phyloP scores from a whole-genome alignment of 1,140 invertebrate genomes.

The Pogonomyrmex californicus region DNA sequence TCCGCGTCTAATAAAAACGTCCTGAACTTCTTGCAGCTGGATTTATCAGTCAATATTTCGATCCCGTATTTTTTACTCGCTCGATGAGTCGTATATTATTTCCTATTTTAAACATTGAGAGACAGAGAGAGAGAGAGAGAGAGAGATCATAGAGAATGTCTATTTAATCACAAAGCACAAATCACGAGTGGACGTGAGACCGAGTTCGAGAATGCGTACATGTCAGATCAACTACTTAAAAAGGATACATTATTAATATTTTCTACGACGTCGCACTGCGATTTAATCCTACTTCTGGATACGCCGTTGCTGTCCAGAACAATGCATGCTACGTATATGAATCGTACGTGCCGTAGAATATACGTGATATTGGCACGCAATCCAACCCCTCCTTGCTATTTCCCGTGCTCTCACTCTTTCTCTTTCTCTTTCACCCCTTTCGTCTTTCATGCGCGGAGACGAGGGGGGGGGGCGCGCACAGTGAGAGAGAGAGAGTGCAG shows the following conservation, averaged over 20 bases:
- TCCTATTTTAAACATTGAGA: not conserved
- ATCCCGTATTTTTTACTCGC: not conserved
- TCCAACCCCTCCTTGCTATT: not conserved
- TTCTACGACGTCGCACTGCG: not conserved
- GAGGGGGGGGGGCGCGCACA: not conserved
- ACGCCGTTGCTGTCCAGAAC: constrained; percentile 29
- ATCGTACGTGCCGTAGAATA: constrained; percentile 44
- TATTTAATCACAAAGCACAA: no score
- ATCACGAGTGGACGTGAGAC: not conserved
- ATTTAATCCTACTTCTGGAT: constrained; percentile 40
- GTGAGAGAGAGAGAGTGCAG: constrained; percentile 38
- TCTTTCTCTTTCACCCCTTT: not conserved
- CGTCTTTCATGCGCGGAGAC: not conserved
- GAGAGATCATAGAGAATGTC: not conserved
- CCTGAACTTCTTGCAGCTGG: not conserved
- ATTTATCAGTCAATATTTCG: not conserved
- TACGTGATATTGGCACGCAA: constrained; percentile 58
- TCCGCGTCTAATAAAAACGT: not conserved
- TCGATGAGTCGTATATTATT: not conserved
- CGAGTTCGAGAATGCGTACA: not conserved
- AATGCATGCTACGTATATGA: constrained; percentile 41
- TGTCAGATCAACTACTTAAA: not conserved
- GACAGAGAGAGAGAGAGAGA: no score
- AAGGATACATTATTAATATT: constrained; percentile 45
- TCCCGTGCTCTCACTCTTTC: not conserved